phyloP scores from a whole-genome alignment of 2,113 vertebrate genomes.

The Ameiurus melas region DNA sequence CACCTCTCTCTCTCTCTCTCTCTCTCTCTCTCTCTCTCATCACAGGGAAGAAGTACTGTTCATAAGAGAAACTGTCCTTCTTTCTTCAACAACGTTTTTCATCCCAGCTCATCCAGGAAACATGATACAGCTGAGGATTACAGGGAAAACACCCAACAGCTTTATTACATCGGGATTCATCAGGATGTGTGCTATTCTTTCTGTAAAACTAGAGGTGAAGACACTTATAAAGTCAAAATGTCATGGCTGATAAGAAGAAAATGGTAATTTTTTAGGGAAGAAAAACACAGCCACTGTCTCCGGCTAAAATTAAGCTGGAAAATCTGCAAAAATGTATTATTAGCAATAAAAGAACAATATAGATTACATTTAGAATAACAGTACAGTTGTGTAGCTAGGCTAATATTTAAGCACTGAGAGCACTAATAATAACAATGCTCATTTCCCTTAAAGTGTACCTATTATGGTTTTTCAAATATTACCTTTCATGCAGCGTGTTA shows the following conservation, averaged over 20 bases:
- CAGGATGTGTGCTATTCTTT: neutral
- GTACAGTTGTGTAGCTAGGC: neutral
- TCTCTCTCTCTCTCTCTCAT: too few relatives aligned
- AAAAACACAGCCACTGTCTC: too few relatives aligned
- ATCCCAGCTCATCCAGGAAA: neutral
- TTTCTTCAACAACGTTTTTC: neutral
- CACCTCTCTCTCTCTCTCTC: too few relatives aligned
- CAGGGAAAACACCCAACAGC: neutral
- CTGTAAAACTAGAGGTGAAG: neutral
- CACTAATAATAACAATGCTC: neutral
- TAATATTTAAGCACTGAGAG: neutral
- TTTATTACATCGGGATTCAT: neutral
- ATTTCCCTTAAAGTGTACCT: neutral
- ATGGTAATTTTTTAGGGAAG: neutral
- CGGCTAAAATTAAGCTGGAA: neutral
- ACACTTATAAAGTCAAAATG: neutral
- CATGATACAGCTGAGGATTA: neutral
- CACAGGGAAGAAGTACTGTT: neutral
- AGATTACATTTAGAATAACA: neutral
- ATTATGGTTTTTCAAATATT: too few relatives aligned
- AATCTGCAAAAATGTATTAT: neutral
- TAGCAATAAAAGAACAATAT: neutral
- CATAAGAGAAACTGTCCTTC: too few relatives aligned
- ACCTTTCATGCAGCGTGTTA: too few relatives aligned
- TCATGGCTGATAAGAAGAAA: neutral